Evolutionary conservation across 2,888 invertebrate species (phyloP), one percentile per base, ranked within the genome.

Genomic region (Ashinkailepas kermadecensis): DNA sequence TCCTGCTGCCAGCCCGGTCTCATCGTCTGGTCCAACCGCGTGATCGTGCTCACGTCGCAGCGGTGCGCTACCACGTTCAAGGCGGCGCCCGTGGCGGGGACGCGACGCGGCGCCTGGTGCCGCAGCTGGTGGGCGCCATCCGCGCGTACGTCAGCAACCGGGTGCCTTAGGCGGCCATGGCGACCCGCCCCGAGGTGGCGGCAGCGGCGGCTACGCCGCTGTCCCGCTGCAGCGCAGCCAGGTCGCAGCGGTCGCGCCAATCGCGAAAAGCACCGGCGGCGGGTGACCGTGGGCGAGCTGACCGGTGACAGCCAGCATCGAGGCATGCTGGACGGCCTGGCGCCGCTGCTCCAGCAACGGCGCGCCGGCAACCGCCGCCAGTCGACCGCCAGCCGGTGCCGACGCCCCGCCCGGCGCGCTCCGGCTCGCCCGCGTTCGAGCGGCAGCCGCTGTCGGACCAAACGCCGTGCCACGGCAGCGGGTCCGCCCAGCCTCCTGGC

Each of bases 1-100:
- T 82, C 64, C 23, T 81, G 54, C 6, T 78, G n/a, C 82, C 82
- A 8, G 81, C n/a, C 81, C 54, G 25, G 23, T 12, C 23, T 82
- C 9, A 82, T 82, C 62, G 39, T 82, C 56, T 80, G 81, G 57
- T 56, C 79, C 23, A 82, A 82, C 59, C 25, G 23, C 57, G 59
- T 65, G 15, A 81, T 82, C 78, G 79, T 81, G 12, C 59, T 21
- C 13, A 25, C 80, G 9, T 39, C 39, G 39, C 39, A 39, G 39
- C 39, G 39, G 39, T 4, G 23, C 23, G 67, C 23, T 2, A 67
- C 67, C 25, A 11, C 9, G 11, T 67, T 23, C 23, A 10, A 2
- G 23, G 23, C 23, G 23, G 23, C 9, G 13, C 62, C 62, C 62
- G 13, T 15, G 62, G 62, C 62, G 62, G 18, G 62, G 62, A 18